Evolutionary conservation across 2,113 vertebrate genomes (phyloP), one percentile per base, ranked within the genome.

Genomic region (Eidolon helvum): DNA sequence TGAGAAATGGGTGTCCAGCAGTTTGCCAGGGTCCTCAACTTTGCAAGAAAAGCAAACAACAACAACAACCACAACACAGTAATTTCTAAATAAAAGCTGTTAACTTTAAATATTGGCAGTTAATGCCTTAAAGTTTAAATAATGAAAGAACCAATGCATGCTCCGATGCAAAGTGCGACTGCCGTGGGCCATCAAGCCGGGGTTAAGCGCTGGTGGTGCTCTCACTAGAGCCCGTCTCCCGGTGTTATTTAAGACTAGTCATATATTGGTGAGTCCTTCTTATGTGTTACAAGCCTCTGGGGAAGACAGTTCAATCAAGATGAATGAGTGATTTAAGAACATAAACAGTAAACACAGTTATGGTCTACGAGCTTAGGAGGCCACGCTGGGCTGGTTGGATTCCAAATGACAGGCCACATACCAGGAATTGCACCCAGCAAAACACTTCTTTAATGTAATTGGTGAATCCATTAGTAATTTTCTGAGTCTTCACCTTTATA

Each of bases 271-370:
- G 9, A 75, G 14, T 55, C 35, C 40, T 55, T 78, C 87, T 63
- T 28, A 22, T 22, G 53, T 19, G 5, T 50, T 50, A 57, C 69
- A 66, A 68, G 66, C 2, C 24, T 26, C 28, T 61, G 45, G 53
- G 57, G 35, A 59, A 53, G 61, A 74, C 84, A 45, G 55, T 53
- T 78, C 77, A 69, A 87, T 28, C 53, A 85, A 66, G 16, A 79
- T 50, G 43, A 89, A 55, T n/a, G 68, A 82, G 40, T 75, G 33
- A 26, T 75, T 75, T 35, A 61, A 35, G 65, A 57, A 43, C 0
- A 8, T 3, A 50, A 53, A 9, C 18, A 26, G 55, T 33, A 59
- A 83, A 43, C 26, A 33, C 11, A 1, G 91, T 53, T 53, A 26
- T 0, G 2, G 9, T 61, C 61, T 68, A 35, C 40, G 43, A 18